A percentile compares a stretch with the other conserved stretches of the same genome.
Conservation (phyloP, 1,140 invertebrate genomes). For the Parapsyche elsis region DNA sequence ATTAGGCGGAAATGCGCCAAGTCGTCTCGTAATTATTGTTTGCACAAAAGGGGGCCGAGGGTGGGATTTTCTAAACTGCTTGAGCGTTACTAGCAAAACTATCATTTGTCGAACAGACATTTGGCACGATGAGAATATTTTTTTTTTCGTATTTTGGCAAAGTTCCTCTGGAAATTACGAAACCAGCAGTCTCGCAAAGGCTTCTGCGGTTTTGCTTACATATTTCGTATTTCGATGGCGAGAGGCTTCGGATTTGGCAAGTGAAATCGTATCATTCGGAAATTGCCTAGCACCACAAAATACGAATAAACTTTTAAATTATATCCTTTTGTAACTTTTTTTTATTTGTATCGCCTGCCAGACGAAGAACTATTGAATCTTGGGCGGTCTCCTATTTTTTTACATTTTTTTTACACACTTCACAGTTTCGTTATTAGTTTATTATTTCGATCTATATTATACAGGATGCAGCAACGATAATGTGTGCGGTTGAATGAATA, state of each 20-base stretch:
- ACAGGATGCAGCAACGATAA: no score
- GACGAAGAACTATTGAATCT: no score
- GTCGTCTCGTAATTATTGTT: slow-evolving; percentile 10
- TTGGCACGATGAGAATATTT: slow-evolving; percentile 37
- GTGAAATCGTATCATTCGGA: slow-evolving; percentile 8
- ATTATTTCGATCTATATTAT: no score
- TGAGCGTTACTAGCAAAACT: slow-evolving; percentile 11
- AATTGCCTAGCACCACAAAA: slow-evolving; percentile 6
- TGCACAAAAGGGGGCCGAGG: background rate
- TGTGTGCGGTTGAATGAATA: no score
- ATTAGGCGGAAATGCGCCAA: background rate
- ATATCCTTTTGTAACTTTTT: no score
- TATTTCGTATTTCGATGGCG: slow-evolving; percentile 13
- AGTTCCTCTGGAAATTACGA: slow-evolving; percentile 6
- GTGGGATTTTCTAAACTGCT: background rate
- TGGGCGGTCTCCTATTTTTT: no score
- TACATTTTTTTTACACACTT: no score
- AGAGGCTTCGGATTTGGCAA: slow-evolving; percentile 13
- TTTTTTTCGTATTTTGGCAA: slow-evolving; percentile 32
- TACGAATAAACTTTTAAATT: no score
- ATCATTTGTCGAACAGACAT: slow-evolving; percentile 27
- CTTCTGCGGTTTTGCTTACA: slow-evolving; percentile 17
- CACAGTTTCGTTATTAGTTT: no score
- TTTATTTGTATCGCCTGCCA: no score
- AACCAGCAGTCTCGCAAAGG: background rate